Evolutionary conservation across 2,113 vertebrate genomes (phyloP).

Genomic region (Kryptolebias marmoratus): DNA sequence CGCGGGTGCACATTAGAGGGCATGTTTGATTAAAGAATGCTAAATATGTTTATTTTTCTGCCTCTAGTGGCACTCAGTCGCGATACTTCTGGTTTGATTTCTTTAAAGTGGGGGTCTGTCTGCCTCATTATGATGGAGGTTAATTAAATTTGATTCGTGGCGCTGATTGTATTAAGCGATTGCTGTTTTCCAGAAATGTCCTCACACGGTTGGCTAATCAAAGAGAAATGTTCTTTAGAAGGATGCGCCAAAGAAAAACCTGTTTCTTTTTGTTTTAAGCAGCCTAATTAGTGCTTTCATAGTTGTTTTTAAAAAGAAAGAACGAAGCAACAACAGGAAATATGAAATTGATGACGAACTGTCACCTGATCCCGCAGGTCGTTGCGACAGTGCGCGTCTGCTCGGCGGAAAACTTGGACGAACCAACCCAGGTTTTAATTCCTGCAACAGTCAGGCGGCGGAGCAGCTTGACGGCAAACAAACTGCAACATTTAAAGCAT

Average conservation of each 20-base stretch:
- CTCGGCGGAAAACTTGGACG: neutral
- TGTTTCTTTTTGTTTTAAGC: neutral
- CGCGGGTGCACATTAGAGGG: conserved; percentile 4
- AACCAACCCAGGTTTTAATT: neutral
- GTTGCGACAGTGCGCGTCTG: neutral
- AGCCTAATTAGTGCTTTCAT: neutral
- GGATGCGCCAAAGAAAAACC: neutral
- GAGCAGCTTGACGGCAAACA: neutral
- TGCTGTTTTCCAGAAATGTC: conserved; percentile 3
- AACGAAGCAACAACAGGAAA: neutral
- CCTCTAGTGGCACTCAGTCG: neutral
- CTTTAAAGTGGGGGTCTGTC: conserved; percentile 3
- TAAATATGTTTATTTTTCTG: neutral
- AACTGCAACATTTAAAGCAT: neutral
- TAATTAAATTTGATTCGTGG: conserved; percentile 11
- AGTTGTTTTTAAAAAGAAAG: neutral
- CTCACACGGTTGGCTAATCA: neutral
- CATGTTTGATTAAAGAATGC: neutral
- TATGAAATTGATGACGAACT: neutral
- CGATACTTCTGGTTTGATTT: conserved; percentile 21
- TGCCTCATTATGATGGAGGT: conserved; percentile 9
- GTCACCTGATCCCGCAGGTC: neutral
- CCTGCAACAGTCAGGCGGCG: neutral
- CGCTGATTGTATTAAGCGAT: neutral
- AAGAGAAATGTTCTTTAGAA: neutral